A percentile compares a stretch with the other conserved stretches of the same genome.
Evolutionary conservation across 2,888 invertebrate genomes (phyloP).

Genomic region (Rotaria macrura): DNA sequence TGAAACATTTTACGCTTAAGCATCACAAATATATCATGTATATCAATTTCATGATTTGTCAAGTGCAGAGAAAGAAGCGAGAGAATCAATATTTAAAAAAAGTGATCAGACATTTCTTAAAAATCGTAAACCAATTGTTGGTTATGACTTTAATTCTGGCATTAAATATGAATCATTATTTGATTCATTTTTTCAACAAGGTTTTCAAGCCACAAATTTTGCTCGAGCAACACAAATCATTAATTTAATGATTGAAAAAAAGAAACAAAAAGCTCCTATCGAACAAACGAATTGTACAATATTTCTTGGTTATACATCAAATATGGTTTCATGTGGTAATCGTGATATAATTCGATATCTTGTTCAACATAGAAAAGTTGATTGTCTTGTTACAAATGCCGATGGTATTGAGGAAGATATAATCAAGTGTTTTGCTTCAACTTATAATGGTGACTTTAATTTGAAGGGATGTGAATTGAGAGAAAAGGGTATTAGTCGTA

Average conservation of each 20-base stretch:
- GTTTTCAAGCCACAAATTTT: conserved; percentile 26
- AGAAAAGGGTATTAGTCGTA: conserved; percentile 74
- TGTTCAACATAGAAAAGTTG: conserved; percentile 74
- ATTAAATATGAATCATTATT: conserved; percentile 21
- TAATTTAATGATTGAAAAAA: conserved; percentile 23
- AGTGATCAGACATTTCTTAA: neutral
- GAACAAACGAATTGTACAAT: conserved; percentile 65
- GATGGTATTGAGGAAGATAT: conserved; percentile 97
- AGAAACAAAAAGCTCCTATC: conserved; percentile 30
- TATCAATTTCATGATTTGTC: too few relatives aligned
- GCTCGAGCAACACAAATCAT: conserved; percentile 19
- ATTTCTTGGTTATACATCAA: conserved; percentile 91
- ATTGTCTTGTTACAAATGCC: conserved; percentile 90
- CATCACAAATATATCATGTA: too few relatives aligned
- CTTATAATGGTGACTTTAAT: conserved; percentile 79
- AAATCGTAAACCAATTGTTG: neutral
- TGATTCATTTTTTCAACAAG: conserved; percentile 21
- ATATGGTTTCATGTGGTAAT: conserved; percentile 85
- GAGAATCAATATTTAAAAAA: neutral
- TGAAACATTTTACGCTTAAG: too few relatives aligned
- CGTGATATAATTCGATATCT: conserved; percentile 78
- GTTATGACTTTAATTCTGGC: conserved; percentile 3
- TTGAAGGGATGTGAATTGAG: conserved; percentile 66
- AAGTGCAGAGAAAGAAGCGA: neutral
- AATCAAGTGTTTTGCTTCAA: conserved; percentile 90